Conservation (phyloP, 2,113 vertebrate genomes). For the Phalacrocorax aristotelis region DNA sequence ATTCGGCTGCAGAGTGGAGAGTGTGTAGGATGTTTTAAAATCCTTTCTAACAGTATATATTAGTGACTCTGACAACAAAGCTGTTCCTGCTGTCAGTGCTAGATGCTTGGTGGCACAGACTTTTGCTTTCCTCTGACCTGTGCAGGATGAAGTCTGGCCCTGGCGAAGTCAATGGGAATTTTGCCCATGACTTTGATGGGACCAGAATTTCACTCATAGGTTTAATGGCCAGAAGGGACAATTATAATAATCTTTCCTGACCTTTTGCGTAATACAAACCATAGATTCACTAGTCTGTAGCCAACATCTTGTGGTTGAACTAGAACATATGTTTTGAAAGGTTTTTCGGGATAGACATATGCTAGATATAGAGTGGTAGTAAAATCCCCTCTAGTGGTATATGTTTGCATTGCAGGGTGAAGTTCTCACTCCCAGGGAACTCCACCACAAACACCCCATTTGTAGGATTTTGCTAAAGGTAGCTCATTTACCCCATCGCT, state of each 20-base stretch:
- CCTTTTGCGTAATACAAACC: neutral
- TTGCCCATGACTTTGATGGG: accelerated
- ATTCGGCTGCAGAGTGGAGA: neutral
- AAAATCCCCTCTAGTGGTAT: slow-evolving; percentile 53
- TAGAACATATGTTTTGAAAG: neutral
- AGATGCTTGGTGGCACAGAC: neutral
- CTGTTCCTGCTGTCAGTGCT: neutral
- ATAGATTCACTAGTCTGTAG: neutral
- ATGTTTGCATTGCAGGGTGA: neutral
- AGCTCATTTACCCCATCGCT: neutral
- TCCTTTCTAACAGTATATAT: neutral
- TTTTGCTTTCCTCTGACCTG: neutral
- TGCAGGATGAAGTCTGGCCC: neutral
- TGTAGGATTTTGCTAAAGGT: neutral
- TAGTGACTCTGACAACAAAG: neutral
- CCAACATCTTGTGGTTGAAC: slow-evolving; percentile 8
- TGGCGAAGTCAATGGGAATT: neutral
- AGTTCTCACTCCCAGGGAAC: neutral
- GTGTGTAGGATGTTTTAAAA: neutral
- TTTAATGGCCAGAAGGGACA: slow-evolving; percentile 41
- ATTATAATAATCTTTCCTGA: slow-evolving; percentile 22
- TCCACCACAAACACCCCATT: neutral
- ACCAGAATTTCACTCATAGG: neutral
- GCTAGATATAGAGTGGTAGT: slow-evolving; percentile 33
- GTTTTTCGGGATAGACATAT: neutral